These are phyloP conservation scores for Ganaspis brasiliensis DNA, from an alignment of 2,888 invertebrate species.

Conservation along the genomic window DNA sequence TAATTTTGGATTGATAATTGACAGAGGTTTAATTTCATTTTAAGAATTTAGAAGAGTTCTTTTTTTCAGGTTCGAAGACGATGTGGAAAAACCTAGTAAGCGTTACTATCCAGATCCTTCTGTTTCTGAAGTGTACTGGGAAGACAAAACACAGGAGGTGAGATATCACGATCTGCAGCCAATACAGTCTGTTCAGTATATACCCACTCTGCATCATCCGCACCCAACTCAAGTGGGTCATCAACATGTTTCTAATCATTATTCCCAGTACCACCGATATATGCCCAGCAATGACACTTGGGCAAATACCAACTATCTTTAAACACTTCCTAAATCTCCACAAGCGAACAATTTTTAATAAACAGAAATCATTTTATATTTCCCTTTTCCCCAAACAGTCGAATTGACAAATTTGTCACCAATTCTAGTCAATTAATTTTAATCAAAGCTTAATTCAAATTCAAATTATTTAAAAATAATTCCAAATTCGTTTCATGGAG, in stretches of 20 bases:
- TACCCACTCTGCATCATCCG: slow-evolving; percentile 75
- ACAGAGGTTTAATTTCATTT: too few species aligned
- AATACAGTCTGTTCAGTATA: slow-evolving; percentile 75
- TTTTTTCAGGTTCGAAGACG: slow-evolving; percentile 73
- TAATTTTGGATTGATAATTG: too few species aligned
- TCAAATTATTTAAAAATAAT: too few species aligned
- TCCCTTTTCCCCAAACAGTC: too few species aligned
- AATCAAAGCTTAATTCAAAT: too few species aligned
- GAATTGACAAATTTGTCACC: too few species aligned
- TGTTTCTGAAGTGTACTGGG: slow-evolving; percentile 71
- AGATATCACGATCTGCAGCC: slow-evolving; percentile 80
- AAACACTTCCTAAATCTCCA: not conserved
- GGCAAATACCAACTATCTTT: slow-evolving; percentile 57
- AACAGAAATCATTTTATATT: too few species aligned
- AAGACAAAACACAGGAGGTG: slow-evolving; percentile 74
- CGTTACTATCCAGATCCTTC: slow-evolving; percentile 72
- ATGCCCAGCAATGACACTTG: slow-evolving; percentile 74
- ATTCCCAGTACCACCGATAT: slow-evolving; percentile 80
- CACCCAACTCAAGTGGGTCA: slow-evolving; percentile 69
- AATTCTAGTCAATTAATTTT: too few species aligned
- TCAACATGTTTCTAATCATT: slow-evolving; percentile 64
- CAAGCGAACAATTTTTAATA: too few species aligned
- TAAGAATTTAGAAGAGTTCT: not conserved
- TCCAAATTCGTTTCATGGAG: too few species aligned
- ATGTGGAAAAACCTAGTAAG: slow-evolving; percentile 72